Evolutionary conservation across 2,888 invertebrate genomes (phyloP).

Genomic region (Strigamia maritima): DNA sequence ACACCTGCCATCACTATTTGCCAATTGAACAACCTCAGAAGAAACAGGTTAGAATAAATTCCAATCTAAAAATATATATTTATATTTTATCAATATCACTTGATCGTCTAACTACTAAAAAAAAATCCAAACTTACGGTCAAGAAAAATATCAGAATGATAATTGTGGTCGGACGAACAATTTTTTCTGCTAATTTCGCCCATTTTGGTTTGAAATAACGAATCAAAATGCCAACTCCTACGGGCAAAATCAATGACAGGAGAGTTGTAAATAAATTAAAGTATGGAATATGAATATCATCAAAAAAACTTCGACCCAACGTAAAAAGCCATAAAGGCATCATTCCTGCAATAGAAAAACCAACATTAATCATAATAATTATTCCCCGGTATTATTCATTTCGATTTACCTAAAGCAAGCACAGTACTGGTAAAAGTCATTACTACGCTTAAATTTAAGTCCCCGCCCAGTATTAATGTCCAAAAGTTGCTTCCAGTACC

Average conservation of each 20-base stretch:
- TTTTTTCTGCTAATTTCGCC: slow-evolving; percentile 50
- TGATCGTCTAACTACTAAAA: too few species aligned
- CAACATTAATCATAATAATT: neutral
- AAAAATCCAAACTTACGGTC: slow-evolving; percentile 46
- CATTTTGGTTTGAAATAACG: slow-evolving; percentile 48
- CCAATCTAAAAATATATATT: slow-evolving; percentile 48
- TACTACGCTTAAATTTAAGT: slow-evolving; percentile 57
- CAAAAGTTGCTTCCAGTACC: slow-evolving; percentile 58
- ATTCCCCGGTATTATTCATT: neutral
- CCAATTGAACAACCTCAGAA: slow-evolving; percentile 52
- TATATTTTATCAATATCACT: too few species aligned
- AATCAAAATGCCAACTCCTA: slow-evolving; percentile 54
- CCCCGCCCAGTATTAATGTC: slow-evolving; percentile 56
- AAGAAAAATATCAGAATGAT: slow-evolving; percentile 54
- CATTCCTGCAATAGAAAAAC: slow-evolving; percentile 51
- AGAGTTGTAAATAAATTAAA: slow-evolving; percentile 53
- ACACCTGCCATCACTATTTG: slow-evolving; percentile 51
- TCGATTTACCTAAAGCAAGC: slow-evolving; percentile 53
- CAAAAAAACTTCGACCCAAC: slow-evolving; percentile 51
- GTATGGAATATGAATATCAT: slow-evolving; percentile 52
- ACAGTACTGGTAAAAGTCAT: slow-evolving; percentile 58
- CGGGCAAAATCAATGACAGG: slow-evolving; percentile 53
- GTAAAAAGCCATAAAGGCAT: slow-evolving; percentile 58
- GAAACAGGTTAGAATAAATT: slow-evolving; percentile 53
- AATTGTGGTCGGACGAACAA: slow-evolving; percentile 52